These are phyloP conservation scores for Suncus etruscus DNA, from an alignment of 2,113 vertebrate species.

Conservation along the genomic window DNA sequence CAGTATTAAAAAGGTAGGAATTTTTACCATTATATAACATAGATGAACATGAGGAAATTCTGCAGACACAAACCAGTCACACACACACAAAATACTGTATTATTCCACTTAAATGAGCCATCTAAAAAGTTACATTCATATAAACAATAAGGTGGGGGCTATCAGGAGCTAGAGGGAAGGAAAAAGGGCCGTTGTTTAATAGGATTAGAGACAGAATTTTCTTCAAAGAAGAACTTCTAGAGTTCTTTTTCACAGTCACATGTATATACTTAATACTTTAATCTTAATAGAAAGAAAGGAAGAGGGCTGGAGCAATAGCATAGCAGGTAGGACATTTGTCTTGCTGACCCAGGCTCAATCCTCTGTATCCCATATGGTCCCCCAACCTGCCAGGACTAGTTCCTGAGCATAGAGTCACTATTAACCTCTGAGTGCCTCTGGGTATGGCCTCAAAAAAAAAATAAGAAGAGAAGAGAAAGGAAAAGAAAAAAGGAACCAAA, in stretches of 20 bases:
- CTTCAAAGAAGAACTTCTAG: not conserved
- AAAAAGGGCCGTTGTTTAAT: not conserved
- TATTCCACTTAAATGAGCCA: not conserved
- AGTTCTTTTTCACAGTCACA: conserved; percentile 10
- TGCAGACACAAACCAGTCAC: conserved; percentile 37
- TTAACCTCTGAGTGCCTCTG: too few species aligned
- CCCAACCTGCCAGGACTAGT: too few species aligned
- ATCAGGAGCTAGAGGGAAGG: too few species aligned
- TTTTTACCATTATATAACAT: not conserved
- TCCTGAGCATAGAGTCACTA: too few species aligned
- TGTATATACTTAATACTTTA: conserved; percentile 4
- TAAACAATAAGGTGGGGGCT: not conserved
- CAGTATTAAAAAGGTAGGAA: conserved; percentile 22
- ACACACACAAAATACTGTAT: not conserved
- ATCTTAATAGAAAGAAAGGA: not conserved
- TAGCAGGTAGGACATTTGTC: too few species aligned
- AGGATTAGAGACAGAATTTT: not conserved
- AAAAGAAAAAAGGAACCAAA: too few species aligned
- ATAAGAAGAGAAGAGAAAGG: too few species aligned
- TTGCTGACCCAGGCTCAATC: too few species aligned
- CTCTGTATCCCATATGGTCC: too few species aligned
- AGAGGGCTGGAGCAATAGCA: not conserved
- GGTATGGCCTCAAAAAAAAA: too few species aligned
- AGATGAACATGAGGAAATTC: conserved; percentile 1
- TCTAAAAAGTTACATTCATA: not conserved